Base-by-base conservation (phyloP, 2,888 invertebrate species). In the Leptinotarsa tumamoca region DNA sequence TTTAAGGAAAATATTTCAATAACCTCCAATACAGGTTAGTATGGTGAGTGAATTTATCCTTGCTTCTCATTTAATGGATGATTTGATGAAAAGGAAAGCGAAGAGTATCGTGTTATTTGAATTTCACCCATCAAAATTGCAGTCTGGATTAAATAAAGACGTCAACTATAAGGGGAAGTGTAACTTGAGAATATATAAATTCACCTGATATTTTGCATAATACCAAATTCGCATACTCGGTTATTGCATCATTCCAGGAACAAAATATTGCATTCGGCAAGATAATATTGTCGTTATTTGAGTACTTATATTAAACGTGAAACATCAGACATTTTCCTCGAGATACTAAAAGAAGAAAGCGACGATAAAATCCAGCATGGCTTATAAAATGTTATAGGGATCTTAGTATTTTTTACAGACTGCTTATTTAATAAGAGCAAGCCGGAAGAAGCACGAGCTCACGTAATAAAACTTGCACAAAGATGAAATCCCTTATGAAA, bases 391-490 rank as follows among this genome's bases (percentile, higher is more conserved):
- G 63, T 43, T 63, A 43, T 33, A 43, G 33, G 63, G 33, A 63
- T 33, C 63, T 33, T 27, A 63, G 58, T 63, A 63, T 63, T 63
- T 63, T 63, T 63, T 43, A 63, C 14, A 63, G 63, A 33, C 63
- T 63, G 63, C 63, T 63, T 63, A 63, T 63, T 63, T 63, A 63
- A 63, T 63, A 63, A 63, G 63, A 63, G 63, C 63, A 63, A 63
- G 33, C 33, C 13, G 63, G 63, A 63, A 63, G 43, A 43, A 63
- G 43, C 63, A 43, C 63, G 63, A 63, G 63, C 63, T 63, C 63
- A 63, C 43, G 33, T 63, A 63, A 63, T 63, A 63, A 63, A 63
- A 63, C 63, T 63, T 43, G 63, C 63, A 63, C 63, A 63, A 58
- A 63, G 63, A 63, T 63, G 63, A 63, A 63, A 63, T 63, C 63